Evolutionary conservation across 2,888 invertebrate genomes (phyloP).

Genomic region (Crocallis elinguaria): DNA sequence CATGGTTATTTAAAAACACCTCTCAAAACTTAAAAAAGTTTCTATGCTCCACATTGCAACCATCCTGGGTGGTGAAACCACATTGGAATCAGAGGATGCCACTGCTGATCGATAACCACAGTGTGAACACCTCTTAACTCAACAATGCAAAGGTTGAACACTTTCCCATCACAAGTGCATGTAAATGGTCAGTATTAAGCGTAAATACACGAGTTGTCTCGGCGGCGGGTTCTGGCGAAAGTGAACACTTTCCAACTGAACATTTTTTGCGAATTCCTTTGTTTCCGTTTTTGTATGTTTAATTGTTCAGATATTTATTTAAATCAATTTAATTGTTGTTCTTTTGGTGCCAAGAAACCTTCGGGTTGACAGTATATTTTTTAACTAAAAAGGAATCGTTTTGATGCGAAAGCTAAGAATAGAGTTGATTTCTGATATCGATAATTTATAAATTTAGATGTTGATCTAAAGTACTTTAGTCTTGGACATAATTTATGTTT

Average conservation of each 20-base stretch:
- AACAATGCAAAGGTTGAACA: conserved; percentile 4
- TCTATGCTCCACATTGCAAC: too few relatives aligned
- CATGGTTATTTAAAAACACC: too few relatives aligned
- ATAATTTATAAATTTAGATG: too few relatives aligned
- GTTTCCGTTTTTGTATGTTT: conserved; percentile 9
- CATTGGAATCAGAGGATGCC: too few relatives aligned
- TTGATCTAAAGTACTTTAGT: too few relatives aligned
- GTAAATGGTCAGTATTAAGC: conserved; percentile 1
- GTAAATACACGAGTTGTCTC: neutral
- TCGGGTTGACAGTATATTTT: neutral
- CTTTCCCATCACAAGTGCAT: conserved; percentile 7
- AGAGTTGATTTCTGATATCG: too few relatives aligned
- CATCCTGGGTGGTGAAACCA: too few relatives aligned
- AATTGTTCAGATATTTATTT: neutral
- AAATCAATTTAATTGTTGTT: conserved; percentile 11
- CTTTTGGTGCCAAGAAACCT: conserved; percentile 7
- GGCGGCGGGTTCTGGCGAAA: conserved; percentile 15
- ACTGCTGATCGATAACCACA: too few relatives aligned
- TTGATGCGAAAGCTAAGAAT: neutral
- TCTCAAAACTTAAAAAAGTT: too few relatives aligned
- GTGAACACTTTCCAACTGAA: conserved; percentile 5
- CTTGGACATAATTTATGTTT: too few relatives aligned
- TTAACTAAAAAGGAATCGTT: neutral
- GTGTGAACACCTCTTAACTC: neutral
- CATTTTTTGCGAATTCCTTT: conserved; percentile 13